phyloP scores from a whole-genome alignment of 2,888 invertebrate species.

The Troides oblongomaculatus region DNA sequence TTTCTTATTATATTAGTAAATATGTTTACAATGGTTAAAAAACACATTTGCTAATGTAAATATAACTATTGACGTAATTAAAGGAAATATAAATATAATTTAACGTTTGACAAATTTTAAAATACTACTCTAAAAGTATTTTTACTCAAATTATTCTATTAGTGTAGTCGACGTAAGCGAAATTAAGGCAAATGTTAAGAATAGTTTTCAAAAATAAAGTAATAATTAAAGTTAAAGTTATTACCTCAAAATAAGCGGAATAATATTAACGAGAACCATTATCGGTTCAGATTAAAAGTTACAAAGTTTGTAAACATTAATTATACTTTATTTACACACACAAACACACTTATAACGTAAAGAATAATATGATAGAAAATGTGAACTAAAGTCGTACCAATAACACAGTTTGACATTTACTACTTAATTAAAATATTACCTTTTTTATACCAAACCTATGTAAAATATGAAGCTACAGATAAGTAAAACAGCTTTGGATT shows the following conservation, averaged over 20 bases:
- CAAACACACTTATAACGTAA: conserved; percentile 11
- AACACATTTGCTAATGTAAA: no score
- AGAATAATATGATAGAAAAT: not conserved
- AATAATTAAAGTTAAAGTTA: not conserved
- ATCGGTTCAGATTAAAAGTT: not conserved
- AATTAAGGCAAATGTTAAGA: no score
- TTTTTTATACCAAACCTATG: not conserved
- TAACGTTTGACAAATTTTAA: no score
- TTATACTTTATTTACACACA: not conserved
- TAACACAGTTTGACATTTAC: not conserved
- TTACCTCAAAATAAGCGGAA: not conserved
- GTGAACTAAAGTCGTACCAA: not conserved
- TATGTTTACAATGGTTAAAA: no score
- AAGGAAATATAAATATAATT: no score
- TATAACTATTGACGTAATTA: no score
- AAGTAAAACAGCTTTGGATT: not conserved
- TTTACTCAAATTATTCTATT: no score
- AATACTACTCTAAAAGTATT: no score
- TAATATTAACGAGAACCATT: not conserved
- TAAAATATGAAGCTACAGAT: not conserved
- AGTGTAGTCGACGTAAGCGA: no score
- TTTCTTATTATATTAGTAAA: no score
- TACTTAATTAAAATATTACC: not conserved
- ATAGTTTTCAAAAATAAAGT: no score
- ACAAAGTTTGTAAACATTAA: conserved; percentile 13